Evolutionary conservation across 2,113 vertebrate genomes (phyloP), one percentile per base, ranked within the genome.

Genomic region (Guaruba guarouba): DNA sequence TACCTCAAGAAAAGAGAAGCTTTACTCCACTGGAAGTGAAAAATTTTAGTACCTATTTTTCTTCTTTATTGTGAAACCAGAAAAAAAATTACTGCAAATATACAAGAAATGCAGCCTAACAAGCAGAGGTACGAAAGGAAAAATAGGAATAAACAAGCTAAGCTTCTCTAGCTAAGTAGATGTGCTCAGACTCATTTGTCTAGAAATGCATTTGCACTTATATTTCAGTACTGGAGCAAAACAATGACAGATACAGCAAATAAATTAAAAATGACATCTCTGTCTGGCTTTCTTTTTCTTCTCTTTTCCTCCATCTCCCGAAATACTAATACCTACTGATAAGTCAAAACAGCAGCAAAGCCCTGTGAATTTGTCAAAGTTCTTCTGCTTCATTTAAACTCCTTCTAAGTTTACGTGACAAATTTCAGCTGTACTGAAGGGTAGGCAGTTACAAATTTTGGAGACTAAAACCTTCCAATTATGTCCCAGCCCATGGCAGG

Each of bases 141-240:
- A 39, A 25, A 29, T 1, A 41, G 54, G 10, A 63, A 55, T 22
- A 29, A 78, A 89, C 73, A 79, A 57, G 3, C 12, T 68, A 68
- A 59, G 13, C 6, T 17, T 55, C 46, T 82, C 64, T 69, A 68
- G n/a, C 49, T 89, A 94, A 93, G 95, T 41, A 37, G 62, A 95
- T n/a, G 41, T 35, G 17, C 82, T 84, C 37, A 27, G 57, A 92
- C n/a, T 90, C 48, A 79, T 90, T 92, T 92, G 52, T 88, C 63
- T 84, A 64, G 66, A 95, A 96, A 84, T 49, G 43, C 29, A 44
- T 77, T 93, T 85, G 86, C 76, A 24, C 13, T 77, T 10, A 4
- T 71, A 76, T 95, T 96, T 93, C 57, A 71, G 54, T 91, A 91
- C 64, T 76, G 55, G 44, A 33, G 80, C 54, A 84, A 61, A 91